Conservation (phyloP, 2,113 vertebrate genomes). For the Nothoprocta pentlandii region DNA sequence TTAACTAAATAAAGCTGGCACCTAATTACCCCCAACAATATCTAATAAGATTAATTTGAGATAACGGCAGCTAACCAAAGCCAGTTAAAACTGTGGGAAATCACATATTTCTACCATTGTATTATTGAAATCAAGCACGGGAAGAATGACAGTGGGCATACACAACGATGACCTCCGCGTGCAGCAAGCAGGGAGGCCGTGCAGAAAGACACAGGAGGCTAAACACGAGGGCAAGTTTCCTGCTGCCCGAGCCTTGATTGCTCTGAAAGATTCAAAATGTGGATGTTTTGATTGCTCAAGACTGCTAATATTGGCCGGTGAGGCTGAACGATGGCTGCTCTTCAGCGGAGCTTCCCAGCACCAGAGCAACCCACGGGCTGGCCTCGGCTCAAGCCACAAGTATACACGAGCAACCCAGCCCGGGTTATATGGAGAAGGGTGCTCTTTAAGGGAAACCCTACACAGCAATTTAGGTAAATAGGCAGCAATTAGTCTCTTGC, state of each 20-base stretch:
- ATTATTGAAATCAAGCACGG: background rate
- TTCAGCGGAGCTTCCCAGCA: background rate
- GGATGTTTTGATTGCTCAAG: background rate
- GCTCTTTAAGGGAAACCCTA: constrained; percentile 1
- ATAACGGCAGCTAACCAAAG: constrained; percentile 4
- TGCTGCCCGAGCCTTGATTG: background rate
- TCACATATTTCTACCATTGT: background rate
- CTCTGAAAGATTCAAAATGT: background rate
- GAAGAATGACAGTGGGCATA: background rate
- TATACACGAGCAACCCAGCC: background rate
- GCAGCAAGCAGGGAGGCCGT: background rate
- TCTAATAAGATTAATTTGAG: constrained; percentile 3
- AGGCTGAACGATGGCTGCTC: background rate
- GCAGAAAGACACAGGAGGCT: background rate
- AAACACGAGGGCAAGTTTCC: background rate
- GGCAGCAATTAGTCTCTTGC: background rate
- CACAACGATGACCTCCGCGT: background rate
- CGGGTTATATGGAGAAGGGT: constrained; percentile 1
- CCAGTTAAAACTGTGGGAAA: constrained; percentile 29
- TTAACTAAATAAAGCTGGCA: constrained; percentile 39
- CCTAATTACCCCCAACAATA: background rate
- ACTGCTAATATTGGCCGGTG: background rate
- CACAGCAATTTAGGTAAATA: constrained; percentile 28
- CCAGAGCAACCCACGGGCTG: background rate
- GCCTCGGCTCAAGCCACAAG: background rate